phyloP scores from a whole-genome alignment of 1,140 invertebrate genomes.

The Chironomus striatipennis region DNA sequence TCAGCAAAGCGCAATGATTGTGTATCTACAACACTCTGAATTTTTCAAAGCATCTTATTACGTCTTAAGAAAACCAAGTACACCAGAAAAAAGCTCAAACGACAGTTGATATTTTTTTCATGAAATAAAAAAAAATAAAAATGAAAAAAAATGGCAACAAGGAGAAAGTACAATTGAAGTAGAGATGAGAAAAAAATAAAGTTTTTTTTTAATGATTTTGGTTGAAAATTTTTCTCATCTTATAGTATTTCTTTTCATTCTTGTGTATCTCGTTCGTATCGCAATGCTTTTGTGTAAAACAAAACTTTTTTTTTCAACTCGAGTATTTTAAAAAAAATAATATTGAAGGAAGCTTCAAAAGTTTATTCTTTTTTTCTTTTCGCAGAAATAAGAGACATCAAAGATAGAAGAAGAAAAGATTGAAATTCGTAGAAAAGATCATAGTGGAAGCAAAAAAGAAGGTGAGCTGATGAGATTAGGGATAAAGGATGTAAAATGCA shows the following conservation, averaged over 20 bases:
- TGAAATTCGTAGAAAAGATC: too few species aligned
- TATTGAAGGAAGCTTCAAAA: not conserved
- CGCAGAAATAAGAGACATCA: not conserved
- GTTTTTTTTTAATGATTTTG: not conserved
- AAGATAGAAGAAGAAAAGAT: not conserved
- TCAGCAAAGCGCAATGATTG: too few species aligned
- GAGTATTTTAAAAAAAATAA: not conserved
- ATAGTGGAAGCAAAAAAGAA: too few species aligned
- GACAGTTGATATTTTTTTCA: not conserved
- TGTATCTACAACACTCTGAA: too few species aligned
- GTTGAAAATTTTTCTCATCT: not conserved
- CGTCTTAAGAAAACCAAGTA: too few species aligned
- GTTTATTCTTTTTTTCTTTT: not conserved
- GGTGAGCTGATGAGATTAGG: too few species aligned
- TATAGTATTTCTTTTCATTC: not conserved
- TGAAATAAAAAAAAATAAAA: not conserved
- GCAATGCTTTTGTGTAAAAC: conserved; percentile 4
- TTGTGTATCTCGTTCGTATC: not conserved
- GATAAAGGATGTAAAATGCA: too few species aligned
- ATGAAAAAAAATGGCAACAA: not conserved
- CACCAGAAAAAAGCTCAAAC: not conserved
- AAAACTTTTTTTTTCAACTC: not conserved
- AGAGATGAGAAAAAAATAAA: not conserved
- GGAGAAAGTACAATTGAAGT: not conserved
- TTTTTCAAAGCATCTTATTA: too few species aligned